Evolutionary conservation across 2,113 vertebrate genomes (phyloP).

Genomic region (Orthonyx spaldingii): DNA sequence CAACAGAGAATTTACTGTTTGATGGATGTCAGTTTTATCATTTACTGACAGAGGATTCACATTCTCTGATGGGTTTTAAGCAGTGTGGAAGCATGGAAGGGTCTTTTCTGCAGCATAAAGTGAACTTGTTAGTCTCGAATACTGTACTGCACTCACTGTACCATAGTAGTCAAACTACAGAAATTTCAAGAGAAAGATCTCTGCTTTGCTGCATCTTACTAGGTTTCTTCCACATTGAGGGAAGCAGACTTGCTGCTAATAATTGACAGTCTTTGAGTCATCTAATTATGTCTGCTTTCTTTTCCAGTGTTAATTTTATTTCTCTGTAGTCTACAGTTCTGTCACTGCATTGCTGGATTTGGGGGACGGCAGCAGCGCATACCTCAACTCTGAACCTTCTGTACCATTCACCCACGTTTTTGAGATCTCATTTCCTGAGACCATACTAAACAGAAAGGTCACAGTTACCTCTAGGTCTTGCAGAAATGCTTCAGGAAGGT

Average conservation of each 20-base stretch:
- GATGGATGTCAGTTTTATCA: conserved; percentile 18
- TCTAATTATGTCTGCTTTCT: neutral
- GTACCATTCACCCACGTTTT: neutral
- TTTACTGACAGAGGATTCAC: conserved; percentile 24
- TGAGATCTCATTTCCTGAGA: neutral
- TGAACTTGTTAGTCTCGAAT: neutral
- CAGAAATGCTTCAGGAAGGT: neutral
- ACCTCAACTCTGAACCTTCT: neutral
- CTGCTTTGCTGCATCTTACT: neutral
- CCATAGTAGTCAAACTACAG: neutral
- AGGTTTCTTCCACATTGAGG: neutral
- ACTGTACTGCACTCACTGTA: neutral
- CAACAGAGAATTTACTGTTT: conserved; percentile 16
- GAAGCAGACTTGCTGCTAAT: neutral
- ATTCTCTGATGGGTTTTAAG: neutral
- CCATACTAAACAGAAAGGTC: neutral
- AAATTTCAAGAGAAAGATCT: neutral
- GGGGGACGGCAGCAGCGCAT: neutral
- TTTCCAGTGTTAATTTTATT: neutral
- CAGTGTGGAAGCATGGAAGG: neutral
- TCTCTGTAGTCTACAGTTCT: neutral
- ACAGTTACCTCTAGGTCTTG: neutral
- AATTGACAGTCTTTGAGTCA: neutral
- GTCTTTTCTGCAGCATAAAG: neutral
- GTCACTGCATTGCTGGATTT: neutral